Base-by-base conservation (phyloP, 2,113 vertebrate species). In the Pampusana beccarii region DNA sequence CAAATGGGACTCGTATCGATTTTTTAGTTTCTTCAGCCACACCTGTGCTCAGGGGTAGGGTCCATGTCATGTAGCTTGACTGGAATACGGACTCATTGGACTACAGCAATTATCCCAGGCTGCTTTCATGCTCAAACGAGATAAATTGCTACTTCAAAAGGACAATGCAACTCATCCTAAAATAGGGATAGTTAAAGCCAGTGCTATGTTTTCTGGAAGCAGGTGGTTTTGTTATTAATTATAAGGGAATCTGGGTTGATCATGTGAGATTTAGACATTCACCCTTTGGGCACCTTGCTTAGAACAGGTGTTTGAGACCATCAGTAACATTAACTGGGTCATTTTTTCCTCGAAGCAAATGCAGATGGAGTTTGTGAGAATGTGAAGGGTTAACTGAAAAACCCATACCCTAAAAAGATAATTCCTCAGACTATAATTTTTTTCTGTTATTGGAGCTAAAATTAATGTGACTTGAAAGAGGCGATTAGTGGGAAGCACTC, bases 381-480 rank as follows among this genome's bases (percentile, higher is more conserved):
- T 56, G 16, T 48, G n/a, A 88, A 29, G 74, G 21, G 51, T 96
- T 95, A 95, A 89, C 48, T 81, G 48, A 87, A 91, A 88, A 34
- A 38, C 29, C 29, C 21, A 36, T 67, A 56, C 12, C 14, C 53
- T 74, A 57, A 95, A 94, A 77, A 80, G 26, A 71, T 81, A 88
- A 75, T 64, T 80, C 66, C 65, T 83, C 24, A 75, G 53, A 54
- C 50, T 72, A 57, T 12, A 86, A 33, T 0, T 24, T 44, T 69
- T 58, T 80, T 77, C 29, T 4, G 1, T 64, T 89, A 64, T 72
- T 92, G 8, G 14, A 92, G 53, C 74, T 75, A 89, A 93, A 97
- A 95, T 85, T 90, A 89, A 73, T 72, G 36, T 95, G 70, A 91
- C 66, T 97, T 95, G 87, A 95, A 96, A 94, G 74, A 80, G 14